phyloP scores from a whole-genome alignment of 2,888 invertebrate genomes.

The Tipula vernalis region DNA sequence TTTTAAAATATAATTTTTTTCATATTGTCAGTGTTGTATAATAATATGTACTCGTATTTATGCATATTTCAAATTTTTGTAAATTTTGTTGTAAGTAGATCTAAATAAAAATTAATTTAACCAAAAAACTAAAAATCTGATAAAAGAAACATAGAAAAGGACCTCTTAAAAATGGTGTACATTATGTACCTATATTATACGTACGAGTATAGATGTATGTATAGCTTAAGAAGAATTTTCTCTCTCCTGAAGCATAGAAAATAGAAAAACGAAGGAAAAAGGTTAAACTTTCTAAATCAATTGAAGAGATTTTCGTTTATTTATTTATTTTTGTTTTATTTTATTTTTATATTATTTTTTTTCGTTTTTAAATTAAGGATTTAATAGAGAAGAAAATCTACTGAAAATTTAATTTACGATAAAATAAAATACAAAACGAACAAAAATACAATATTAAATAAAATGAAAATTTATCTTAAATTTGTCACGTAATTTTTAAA shows the following conservation, averaged over 20 bases:
- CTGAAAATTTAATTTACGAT: not conserved
- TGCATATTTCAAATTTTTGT: not conserved
- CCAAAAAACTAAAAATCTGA: not conserved
- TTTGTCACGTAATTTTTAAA: slow-evolving; percentile 4
- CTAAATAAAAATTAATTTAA: not conserved
- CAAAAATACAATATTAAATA: not conserved
- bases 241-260: not conserved
- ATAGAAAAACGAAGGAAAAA: not conserved
- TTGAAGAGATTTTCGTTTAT: not conserved
- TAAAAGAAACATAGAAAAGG: not conserved
- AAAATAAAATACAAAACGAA: not conserved
- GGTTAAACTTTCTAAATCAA: slow-evolving; percentile 4
- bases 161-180: not conserved
- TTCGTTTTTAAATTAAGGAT: not conserved
- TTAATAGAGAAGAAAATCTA: slow-evolving; percentile 4
- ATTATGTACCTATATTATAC: not conserved
- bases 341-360: too few relatives aligned
- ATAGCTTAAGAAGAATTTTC: not conserved
- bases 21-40: not conserved
- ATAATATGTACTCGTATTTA: not conserved
- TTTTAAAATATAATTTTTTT: not conserved
- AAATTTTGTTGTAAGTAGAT: not conserved
- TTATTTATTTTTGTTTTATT: not conserved
- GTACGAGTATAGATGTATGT: not conserved
- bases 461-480: slow-evolving; percentile 1